A percentile compares a stretch with the other conserved stretches of the same genome.
phyloP scores from a whole-genome alignment of 2,113 vertebrate species.

The Dissostichus mawsoni region DNA sequence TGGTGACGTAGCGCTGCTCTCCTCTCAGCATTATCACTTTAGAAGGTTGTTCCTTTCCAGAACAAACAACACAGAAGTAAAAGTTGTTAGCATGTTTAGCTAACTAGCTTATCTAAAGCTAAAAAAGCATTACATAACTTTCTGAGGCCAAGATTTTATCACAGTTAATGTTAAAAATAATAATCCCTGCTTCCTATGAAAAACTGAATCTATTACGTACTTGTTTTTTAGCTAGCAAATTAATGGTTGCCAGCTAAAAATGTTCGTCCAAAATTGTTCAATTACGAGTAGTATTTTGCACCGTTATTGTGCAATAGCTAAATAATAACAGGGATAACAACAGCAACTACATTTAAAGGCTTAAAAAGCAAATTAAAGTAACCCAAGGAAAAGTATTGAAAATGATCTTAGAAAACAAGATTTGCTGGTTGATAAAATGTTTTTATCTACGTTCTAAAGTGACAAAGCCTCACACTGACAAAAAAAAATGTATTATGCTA shows the following conservation, averaged over 20 bases:
- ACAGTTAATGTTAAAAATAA: too few species aligned
- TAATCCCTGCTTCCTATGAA: too few species aligned
- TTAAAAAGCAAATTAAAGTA: not conserved
- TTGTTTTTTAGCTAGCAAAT: not conserved
- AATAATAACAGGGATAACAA: too few species aligned
- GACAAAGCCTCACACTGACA: slow-evolving; percentile 1
- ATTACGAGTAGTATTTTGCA: too few species aligned
- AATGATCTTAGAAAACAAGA: slow-evolving; percentile 8
- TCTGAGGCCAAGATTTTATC: too few species aligned
- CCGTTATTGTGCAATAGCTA: not conserved
- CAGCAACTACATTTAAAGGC: not conserved
- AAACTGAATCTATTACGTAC: too few species aligned
- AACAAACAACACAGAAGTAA: too few species aligned
- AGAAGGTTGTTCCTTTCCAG: not conserved
- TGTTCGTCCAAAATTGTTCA: not conserved
- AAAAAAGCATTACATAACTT: too few species aligned
- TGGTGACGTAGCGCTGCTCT: too few species aligned
- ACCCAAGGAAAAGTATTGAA: not conserved
- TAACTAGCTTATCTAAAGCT: too few species aligned
- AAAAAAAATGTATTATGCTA: slow-evolving; percentile 1
- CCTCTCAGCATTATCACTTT: not conserved
- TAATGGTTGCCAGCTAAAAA: not conserved
- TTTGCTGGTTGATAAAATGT: not conserved
- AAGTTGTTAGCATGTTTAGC: too few species aligned
- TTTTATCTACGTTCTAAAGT: not conserved